phyloP scores from a whole-genome alignment of 2,888 invertebrate species.

The Pristionchus exspectatus region DNA sequence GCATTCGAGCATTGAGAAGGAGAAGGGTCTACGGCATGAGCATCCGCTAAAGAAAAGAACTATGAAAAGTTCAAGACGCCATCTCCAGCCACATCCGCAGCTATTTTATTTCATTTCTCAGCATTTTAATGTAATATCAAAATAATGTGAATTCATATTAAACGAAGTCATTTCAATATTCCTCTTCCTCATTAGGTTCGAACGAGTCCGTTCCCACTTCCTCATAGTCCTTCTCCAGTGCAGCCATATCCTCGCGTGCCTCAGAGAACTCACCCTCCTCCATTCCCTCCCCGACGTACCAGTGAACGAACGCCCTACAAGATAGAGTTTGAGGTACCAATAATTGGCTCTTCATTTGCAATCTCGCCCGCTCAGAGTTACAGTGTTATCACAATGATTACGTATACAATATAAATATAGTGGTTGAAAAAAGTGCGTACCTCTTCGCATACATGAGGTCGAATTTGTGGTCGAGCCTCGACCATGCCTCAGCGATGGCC shows the following conservation, averaged over 20 bases:
- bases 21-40: no score
- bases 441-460: conserved; percentile 53
- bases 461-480: conserved; percentile 52
- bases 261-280: conserved; percentile 78
- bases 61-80: no score
- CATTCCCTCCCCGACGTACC: conserved; percentile 83
- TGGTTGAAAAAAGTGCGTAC: neutral
- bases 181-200: conserved; percentile 69
- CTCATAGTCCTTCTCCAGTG: conserved; percentile 72
- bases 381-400: no score
- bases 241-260: conserved; percentile 75
- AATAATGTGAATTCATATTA: no score
- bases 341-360: no score
- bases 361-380: no score
- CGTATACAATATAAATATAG: neutral
- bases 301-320: conserved; percentile 46
- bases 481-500: conserved; percentile 62
- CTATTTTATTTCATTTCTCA: no score
- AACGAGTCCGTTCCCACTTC: conserved; percentile 68
- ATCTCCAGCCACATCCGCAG: no score
- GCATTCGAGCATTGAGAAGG: no score
- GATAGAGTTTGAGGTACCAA: no score
- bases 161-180: conserved; percentile 55
- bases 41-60: no score
- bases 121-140: no score